A percentile compares a stretch with the other conserved stretches of the same genome.
Evolutionary conservation across 2,113 vertebrate genomes (phyloP).

Genomic region (Chaetura pelagica): DNA sequence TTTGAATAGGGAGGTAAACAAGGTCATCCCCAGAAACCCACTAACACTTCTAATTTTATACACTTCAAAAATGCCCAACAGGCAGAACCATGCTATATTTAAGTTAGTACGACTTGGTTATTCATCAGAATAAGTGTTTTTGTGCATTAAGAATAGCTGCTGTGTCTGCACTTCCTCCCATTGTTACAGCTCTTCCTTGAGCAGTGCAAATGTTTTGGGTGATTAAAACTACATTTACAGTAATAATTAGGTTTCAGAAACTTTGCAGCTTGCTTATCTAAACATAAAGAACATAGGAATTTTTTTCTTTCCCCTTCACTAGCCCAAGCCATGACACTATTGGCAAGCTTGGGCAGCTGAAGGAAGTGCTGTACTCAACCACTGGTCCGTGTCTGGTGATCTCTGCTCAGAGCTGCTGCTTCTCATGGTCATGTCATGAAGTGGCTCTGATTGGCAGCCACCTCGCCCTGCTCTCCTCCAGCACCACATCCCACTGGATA

Average conservation of each 20-base stretch:
- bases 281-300: background rate
- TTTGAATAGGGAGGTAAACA: background rate
- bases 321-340: background rate
- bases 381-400: accelerated
- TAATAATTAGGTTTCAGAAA: constrained; percentile 10
- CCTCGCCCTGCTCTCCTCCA: background rate
- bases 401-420: background rate
- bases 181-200: constrained; percentile 60
- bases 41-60: constrained; percentile 14
- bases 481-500: background rate
- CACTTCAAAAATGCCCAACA: background rate
- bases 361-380: background rate
- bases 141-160: constrained; percentile 49
- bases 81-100: constrained; percentile 6
- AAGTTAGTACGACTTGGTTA: constrained; percentile 30
- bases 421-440: accelerated
- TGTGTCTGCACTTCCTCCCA: constrained; percentile 48
- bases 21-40: background rate
- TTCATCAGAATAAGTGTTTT: constrained; percentile 47
- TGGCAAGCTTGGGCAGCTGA: background rate
- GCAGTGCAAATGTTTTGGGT: constrained; percentile 27
- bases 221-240: constrained; percentile 35
- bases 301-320: background rate
- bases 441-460: background rate
- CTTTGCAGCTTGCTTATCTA: constrained; percentile 5